A percentile compares a stretch with the other conserved stretches of the same genome.
These are phyloP conservation scores for Euproctis similis DNA, from an alignment of 2,888 invertebrate species.

Conservation along the genomic window DNA sequence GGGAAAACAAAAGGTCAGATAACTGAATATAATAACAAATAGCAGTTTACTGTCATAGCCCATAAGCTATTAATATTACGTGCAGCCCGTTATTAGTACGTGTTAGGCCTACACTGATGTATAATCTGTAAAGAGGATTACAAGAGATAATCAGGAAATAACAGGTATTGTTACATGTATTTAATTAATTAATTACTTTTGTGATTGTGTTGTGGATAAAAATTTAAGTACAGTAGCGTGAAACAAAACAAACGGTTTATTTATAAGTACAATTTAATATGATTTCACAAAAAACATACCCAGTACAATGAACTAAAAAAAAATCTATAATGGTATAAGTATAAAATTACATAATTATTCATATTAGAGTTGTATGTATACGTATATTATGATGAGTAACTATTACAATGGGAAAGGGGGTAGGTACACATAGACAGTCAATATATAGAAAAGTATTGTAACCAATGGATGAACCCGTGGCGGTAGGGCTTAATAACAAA, in stretches of 20 bases:
- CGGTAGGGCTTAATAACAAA: constrained; percentile 35
- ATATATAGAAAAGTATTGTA: no score
- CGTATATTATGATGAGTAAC: no score
- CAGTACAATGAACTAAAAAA: constrained; percentile 67
- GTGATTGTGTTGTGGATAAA: no score
- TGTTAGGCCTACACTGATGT: no score
- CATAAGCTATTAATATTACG: constrained; percentile 8
- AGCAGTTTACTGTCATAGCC: constrained; percentile 6
- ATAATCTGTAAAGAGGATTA: no score
- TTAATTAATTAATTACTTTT: no score
- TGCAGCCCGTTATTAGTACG: no score
- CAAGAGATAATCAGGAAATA: no score
- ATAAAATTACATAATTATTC: constrained; percentile 65
- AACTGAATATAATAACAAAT: constrained; percentile 10
- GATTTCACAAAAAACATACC: constrained; percentile 71
- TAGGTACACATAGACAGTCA: constrained; percentile 47
- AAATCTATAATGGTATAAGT: constrained; percentile 65
- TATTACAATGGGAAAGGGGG: no score
- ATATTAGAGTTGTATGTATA: constrained; percentile 55
- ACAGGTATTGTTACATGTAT: no score
- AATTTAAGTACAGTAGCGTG: no score
- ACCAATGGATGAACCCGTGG: constrained; percentile 45
- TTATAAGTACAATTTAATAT: constrained; percentile 74
- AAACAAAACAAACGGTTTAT: constrained; percentile 66
- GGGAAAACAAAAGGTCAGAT: constrained; percentile 47